Base-by-base conservation (phyloP, 2,797 vertebrate species). In the Dallia pectoralis region DNA sequence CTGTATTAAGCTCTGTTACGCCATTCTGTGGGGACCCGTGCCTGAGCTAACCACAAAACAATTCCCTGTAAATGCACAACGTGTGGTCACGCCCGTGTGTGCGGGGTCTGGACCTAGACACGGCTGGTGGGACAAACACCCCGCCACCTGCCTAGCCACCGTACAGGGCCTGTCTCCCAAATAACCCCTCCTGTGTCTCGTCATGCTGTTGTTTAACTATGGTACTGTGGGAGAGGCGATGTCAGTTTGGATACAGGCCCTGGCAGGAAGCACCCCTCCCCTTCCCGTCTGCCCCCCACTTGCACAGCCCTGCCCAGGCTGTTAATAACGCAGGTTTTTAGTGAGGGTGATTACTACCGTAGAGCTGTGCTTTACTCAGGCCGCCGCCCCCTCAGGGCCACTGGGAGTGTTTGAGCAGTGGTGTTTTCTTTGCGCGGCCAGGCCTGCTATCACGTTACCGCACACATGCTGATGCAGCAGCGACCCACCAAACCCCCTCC, bases 381-480 rank as follows among this genome's bases (percentile, higher is more conserved):
- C 80, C 66, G 73, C 47, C 40, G n/a, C 81, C 85, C 88, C 77
- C 73, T 75, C 79, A 81, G 79, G 84, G 82, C 87, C 84, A 86
- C 85, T 83, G 74, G 85, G 86, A 84, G 83, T 84, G 87, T 88
- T 91, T 88, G 86, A 79, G 84, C 86, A 87, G 85, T 87, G 73
- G 77, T 93, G 90, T 93, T 94, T 93, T 92, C 91, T 92, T 93
- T 93, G 90, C 91, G 89, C 56, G 86, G 91, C 87, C 74, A 78
- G 89, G 78, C 85, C 82, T 19, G 73, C 87, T 91, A 92, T 94
- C 91, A 84, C 89, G 87, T 94, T 93, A 93, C 93, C 87, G 87
- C 90, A 89, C 89, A 93, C 88, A 93, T 91, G 92, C 93, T 94
- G 93, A 94, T 89, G 89, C 91, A 90, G 93, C 93, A 91, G 80